Conservation (phyloP, 2,888 invertebrate genomes). For the Drosophila affinis region DNA sequence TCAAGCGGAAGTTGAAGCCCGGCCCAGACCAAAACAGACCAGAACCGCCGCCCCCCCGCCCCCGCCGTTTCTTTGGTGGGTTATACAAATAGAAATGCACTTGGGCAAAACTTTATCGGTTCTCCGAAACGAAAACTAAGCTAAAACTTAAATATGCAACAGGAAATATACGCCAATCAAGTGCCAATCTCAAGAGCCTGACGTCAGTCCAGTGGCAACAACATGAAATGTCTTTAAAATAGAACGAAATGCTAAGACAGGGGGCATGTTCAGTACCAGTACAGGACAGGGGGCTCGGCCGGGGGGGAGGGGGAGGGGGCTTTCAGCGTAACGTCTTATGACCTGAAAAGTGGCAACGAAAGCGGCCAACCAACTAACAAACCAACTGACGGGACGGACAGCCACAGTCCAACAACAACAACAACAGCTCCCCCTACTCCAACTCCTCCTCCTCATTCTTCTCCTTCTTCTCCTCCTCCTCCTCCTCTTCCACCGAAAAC, state of each 20-base stretch:
- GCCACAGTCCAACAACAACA: conserved; percentile 40
- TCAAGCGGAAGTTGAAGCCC: neutral
- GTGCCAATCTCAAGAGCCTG: conserved; percentile 79
- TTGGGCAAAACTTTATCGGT: conserved; percentile 51
- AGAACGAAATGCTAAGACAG: conserved; percentile 61
- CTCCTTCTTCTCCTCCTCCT: conserved; percentile 28
- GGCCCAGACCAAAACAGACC: neutral
- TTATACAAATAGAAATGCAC: conserved; percentile 78
- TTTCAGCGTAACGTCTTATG: conserved; percentile 77
- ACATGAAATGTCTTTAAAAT: conserved; percentile 75
- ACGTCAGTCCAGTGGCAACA: conserved; percentile 58
- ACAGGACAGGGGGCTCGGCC: neutral
- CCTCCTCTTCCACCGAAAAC: conserved; percentile 25
- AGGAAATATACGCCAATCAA: conserved; percentile 83
- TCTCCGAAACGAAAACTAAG: conserved; percentile 50
- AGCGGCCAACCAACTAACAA: conserved; percentile 58
- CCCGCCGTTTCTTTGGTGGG: conserved; percentile 21
- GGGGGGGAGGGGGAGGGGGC: conserved; percentile 21
- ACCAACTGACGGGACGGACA: conserved; percentile 46
- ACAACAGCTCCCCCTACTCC: conserved; percentile 35
- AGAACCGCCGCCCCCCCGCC: too few relatives aligned
- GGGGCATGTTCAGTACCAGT: too few relatives aligned
- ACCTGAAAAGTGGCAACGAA: conserved; percentile 69
- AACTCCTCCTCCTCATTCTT: conserved; percentile 42
- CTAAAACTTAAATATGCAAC: conserved; percentile 81